These are phyloP conservation scores for Microtus montanus DNA, from an alignment of 2,113 vertebrate genomes.

Conservation along the genomic window DNA sequence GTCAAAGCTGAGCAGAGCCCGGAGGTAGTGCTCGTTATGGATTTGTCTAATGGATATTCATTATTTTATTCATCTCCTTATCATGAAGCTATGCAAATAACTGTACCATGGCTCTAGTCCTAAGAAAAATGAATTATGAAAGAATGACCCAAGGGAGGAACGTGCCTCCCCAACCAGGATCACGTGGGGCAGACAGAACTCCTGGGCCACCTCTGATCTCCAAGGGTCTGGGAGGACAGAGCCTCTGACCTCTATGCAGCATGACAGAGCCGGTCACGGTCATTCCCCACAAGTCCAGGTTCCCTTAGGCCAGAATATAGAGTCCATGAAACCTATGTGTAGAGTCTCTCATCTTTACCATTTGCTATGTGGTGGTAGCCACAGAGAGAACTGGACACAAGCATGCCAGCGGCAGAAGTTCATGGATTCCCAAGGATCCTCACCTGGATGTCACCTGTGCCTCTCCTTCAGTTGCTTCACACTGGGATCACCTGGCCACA, in stretches of 20 bases:
- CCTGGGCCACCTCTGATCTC: no score
- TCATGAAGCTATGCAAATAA: not conserved
- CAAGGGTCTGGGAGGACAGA: not conserved
- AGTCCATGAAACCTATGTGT: no score
- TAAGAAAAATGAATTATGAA: not conserved
- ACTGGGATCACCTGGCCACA: not conserved
- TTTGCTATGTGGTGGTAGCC: no score
- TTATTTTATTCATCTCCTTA: not conserved
- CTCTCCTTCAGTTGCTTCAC: rapidly evolving
- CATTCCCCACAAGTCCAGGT: rapidly evolving
- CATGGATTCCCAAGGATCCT: not conserved
- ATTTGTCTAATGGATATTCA: not conserved
- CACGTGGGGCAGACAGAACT: rapidly evolving
- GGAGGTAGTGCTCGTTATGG: rapidly evolving
- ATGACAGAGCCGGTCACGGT: rapidly evolving
- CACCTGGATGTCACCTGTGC: not conserved
- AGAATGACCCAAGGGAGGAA: not conserved
- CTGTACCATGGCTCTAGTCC: not conserved
- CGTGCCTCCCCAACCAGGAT: rapidly evolving
- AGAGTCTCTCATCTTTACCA: rapidly evolving
- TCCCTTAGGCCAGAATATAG: rapidly evolving
- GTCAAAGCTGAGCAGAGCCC: rapidly evolving
- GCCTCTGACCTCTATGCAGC: not conserved
- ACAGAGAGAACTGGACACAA: not conserved
- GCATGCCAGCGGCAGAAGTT: no score